Conservation (phyloP, 2,888 invertebrate species). For the Pollenia angustigena region DNA sequence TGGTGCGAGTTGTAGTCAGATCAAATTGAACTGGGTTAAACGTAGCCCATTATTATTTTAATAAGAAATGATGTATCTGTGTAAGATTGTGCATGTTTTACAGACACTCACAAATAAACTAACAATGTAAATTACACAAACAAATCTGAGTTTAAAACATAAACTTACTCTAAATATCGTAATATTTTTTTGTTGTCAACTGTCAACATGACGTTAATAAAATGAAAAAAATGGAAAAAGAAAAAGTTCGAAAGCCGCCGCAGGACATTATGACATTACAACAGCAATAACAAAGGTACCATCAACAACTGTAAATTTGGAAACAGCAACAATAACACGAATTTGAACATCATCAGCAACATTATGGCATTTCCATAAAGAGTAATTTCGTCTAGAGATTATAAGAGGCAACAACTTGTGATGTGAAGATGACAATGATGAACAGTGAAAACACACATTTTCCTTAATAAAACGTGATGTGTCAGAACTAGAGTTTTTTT, state of each 20-base stretch:
- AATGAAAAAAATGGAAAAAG: constrained; percentile 39
- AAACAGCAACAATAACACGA: too few relatives aligned
- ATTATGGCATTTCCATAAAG: too few relatives aligned
- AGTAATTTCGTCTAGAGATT: too few relatives aligned
- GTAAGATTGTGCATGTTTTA: too few relatives aligned
- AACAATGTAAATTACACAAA: too few relatives aligned
- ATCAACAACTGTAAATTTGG: background rate
- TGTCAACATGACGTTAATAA: constrained; percentile 55
- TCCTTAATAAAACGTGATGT: constrained; percentile 15
- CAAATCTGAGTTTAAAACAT: background rate
- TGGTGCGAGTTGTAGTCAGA: background rate
- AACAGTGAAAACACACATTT: background rate
- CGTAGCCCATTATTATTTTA: background rate
- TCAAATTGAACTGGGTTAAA: background rate
- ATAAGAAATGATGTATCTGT: background rate
- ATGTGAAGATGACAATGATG: background rate
- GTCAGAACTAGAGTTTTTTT: too few relatives aligned
- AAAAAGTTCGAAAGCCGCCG: constrained; percentile 51
- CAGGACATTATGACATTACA: constrained; percentile 37
- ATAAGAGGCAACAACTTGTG: too few relatives aligned
- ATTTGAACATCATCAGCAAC: too few relatives aligned
- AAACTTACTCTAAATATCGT: background rate
- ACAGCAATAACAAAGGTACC: background rate
- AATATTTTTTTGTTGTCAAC: background rate
- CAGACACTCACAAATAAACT: too few relatives aligned